These are phyloP conservation scores for Drosophila kanekoi DNA, from an alignment of 2,888 invertebrate genomes.

Conservation along the genomic window DNA sequence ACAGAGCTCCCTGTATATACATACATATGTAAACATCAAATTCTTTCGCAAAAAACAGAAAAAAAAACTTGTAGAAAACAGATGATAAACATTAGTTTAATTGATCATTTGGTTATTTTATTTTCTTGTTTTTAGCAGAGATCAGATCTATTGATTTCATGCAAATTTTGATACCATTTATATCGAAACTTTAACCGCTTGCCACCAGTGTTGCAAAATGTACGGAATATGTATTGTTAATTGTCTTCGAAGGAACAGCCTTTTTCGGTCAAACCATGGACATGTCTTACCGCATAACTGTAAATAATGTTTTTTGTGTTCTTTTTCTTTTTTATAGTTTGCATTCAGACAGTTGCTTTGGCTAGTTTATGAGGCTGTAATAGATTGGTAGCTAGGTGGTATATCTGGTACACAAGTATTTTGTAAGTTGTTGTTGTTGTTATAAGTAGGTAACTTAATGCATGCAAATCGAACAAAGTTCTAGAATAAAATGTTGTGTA, in stretches of 20 bases:
- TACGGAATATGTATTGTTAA: slow-evolving; percentile 4
- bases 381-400: slow-evolving; percentile 52
- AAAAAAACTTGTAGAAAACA: slow-evolving; percentile 59
- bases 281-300: slow-evolving; percentile 53
- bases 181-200: slow-evolving; percentile 15
- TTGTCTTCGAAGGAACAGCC: neutral
- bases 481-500: slow-evolving; percentile 61
- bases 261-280: slow-evolving; percentile 11
- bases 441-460: slow-evolving; percentile 63
- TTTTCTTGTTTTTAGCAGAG: slow-evolving; percentile 30
- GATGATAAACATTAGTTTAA: slow-evolving; percentile 81
- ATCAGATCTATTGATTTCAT: slow-evolving; percentile 32
- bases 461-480: slow-evolving; percentile 71
- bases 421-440: slow-evolving; percentile 46
- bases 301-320: slow-evolving; percentile 29
- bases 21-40: slow-evolving; percentile 43
- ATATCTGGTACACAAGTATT: slow-evolving; percentile 44
- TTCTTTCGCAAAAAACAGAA: slow-evolving; percentile 56
- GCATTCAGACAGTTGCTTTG: slow-evolving; percentile 9
- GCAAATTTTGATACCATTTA: slow-evolving; percentile 26
- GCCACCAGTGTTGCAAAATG: slow-evolving; percentile 8
- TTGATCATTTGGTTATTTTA: slow-evolving; percentile 19
- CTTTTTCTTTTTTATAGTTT: neutral
- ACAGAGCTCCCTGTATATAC: slow-evolving; percentile 76
- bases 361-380: slow-evolving; percentile 43